Conservation (phyloP, 2,797 vertebrate genomes). For the Mastacembelus armatus region DNA sequence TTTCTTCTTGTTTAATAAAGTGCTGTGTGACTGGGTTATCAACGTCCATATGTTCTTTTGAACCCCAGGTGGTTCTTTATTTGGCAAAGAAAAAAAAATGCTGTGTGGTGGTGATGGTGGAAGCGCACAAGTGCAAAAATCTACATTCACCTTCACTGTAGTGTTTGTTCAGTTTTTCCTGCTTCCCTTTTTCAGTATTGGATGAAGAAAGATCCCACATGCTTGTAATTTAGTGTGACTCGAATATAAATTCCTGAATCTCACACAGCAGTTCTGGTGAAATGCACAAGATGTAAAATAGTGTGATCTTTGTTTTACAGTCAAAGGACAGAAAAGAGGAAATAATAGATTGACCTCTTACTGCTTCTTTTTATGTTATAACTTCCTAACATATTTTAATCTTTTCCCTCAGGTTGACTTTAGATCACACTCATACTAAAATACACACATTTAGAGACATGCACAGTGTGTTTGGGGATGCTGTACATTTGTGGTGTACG, state of each 20-base stretch:
- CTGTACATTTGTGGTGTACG: background rate
- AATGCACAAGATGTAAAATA: conserved; percentile 25
- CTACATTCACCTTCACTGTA: conserved; percentile 39
- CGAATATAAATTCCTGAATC: conserved; percentile 60
- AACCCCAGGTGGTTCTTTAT: conserved; percentile 73
- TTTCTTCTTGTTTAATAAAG: conserved; percentile 80
- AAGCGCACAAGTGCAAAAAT: conserved; percentile 61
- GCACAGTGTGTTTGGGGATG: conserved; percentile 10
- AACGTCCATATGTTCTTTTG: conserved; percentile 78
- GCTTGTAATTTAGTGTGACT: conserved; percentile 67
- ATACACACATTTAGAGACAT: background rate
- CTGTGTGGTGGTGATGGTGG: conserved; percentile 4
- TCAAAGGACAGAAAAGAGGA: conserved; percentile 8
- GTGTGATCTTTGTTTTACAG: conserved; percentile 46
- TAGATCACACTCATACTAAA: conserved; percentile 18
- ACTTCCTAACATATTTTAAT: conserved; percentile 39
- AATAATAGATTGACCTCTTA: conserved; percentile 28
- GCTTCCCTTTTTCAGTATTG: conserved; percentile 30
- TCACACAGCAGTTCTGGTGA: conserved; percentile 41
- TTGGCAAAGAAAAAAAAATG: conserved; percentile 22
- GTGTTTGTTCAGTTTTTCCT: conserved; percentile 26
- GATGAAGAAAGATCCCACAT: conserved; percentile 60
- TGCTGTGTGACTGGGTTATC: conserved; percentile 73
- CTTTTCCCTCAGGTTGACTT: conserved; percentile 17
- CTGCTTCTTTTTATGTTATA: conserved; percentile 12